These are phyloP conservation scores for Aramus guarauna DNA, from an alignment of 2,113 vertebrate genomes.

Conservation along the genomic window DNA sequence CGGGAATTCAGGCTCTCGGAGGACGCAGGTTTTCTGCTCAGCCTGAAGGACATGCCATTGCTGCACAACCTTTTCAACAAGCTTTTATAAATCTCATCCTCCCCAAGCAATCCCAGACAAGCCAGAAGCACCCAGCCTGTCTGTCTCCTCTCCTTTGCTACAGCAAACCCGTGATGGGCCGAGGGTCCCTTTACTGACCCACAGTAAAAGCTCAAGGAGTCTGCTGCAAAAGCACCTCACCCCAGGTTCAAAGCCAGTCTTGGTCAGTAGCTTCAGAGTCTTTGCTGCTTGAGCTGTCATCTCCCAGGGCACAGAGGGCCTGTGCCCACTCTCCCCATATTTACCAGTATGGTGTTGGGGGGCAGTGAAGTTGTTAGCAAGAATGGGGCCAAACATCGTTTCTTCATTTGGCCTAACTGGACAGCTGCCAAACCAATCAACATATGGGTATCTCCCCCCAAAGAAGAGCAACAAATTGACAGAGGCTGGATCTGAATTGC, in stretches of 20 bases:
- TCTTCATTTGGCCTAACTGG: background rate
- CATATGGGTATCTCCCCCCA: fast-evolving
- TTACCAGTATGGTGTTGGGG: background rate
- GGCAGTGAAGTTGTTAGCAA: background rate
- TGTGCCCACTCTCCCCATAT: fast-evolving
- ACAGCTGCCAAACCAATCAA: background rate
- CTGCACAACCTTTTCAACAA: background rate
- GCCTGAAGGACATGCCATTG: fast-evolving
- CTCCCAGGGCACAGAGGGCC: background rate
- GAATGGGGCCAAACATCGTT: fast-evolving
- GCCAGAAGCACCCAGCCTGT: background rate
- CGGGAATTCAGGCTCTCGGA: background rate
- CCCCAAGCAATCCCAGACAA: background rate
- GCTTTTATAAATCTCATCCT: background rate
- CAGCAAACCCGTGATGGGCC: fast-evolving
- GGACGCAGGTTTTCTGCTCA: background rate
- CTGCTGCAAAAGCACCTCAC: background rate
- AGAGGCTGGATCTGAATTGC: background rate
- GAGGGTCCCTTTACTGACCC: background rate
- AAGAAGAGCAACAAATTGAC: background rate
- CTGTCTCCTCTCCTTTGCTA: background rate
- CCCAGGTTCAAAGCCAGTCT: background rate
- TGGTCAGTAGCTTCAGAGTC: background rate
- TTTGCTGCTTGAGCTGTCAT: background rate
- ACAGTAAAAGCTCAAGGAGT: background rate